Base-by-base conservation (phyloP, 1,140 invertebrate species). In the Octopus sinensis region DNA sequence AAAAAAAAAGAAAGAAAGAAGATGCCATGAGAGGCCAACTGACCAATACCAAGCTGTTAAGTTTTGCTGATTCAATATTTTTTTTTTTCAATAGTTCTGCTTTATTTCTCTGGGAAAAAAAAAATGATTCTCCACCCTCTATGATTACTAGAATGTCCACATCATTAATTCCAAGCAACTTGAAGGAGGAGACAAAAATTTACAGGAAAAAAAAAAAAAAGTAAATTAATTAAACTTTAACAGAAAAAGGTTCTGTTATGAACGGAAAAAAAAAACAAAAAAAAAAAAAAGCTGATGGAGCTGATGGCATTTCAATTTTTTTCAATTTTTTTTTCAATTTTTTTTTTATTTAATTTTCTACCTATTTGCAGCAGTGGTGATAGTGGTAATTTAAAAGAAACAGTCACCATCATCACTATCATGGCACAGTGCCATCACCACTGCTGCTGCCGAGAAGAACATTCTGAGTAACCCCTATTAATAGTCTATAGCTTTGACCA, bases 131-230 rank as follows among this genome's bases (percentile, higher is more conserved):
- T 6, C 30, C 30, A 73, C 68, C 68, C 68, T n/a, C 68, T 73
- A 73, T 9, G 30, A 23, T 73, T 73, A 73, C 68, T 73, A 73
- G 68, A 73, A 73, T 73, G 68, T n/a, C 68, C 13, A 73, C 68
- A 73, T 23, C 30, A 73, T 73, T 73, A 73, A 73, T n/a, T 73
- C 68, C 68, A 73, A n/a, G 68, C 30, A 10, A 5, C 30, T 73
- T 73, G 30, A 73, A 73, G 68, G 68, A 23, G 13, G 68, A 73
- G 13, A 23, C 17, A 13, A 73, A 73, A 17, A n/a, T 73, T 73
- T 13, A 73, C 6, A 73, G 68, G 6, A 43, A 43, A 43, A 43
- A 43, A 43, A 43, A 43, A 43, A 43, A 1, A 43, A 43, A 43
- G 30, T 43, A 43, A 43, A 43, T 43, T 43, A 43, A 43, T 43